A percentile compares a stretch with the other conserved stretches of the same genome.
Conservation (phyloP, 2,113 vertebrate species). For the Urocolius indicus region DNA sequence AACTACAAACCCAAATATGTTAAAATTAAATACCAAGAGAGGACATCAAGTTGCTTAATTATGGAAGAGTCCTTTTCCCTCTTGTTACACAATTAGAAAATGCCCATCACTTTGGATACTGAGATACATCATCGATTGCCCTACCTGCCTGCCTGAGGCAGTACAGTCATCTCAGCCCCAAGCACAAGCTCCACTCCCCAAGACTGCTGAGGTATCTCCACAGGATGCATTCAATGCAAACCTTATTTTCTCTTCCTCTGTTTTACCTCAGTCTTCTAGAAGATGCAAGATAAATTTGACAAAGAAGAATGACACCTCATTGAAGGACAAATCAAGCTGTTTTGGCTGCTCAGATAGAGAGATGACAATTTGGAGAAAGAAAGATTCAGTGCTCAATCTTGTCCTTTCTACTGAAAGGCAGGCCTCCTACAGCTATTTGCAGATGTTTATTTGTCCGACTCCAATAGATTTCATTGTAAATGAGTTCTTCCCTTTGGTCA, state of each 20-base stretch:
- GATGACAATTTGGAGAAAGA: not conserved
- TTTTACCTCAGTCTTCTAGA: not conserved
- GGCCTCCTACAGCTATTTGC: not conserved
- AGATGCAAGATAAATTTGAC: not conserved
- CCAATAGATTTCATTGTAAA: not conserved
- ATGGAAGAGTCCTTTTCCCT: not conserved
- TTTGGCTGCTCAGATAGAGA: not conserved
- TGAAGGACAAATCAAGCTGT: not conserved
- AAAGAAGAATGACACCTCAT: not conserved
- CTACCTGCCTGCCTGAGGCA: not conserved
- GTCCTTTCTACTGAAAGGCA: not conserved
- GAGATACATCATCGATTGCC: not conserved
- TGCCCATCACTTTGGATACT: accelerated
- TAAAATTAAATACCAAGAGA: not conserved
- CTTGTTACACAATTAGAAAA: not conserved
- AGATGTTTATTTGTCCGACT: slow-evolving; percentile 28
- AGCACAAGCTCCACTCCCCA: not conserved
- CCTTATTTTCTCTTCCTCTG: not conserved
- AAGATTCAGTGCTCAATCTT: not conserved
- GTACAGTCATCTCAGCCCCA: not conserved
- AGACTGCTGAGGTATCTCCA: not conserved
- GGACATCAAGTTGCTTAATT: not conserved
- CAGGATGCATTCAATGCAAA: accelerated
- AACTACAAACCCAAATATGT: not conserved
- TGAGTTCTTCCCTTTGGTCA: not conserved